phyloP scores from a whole-genome alignment of 1,140 invertebrate species.

The Drosophila triauraria region DNA sequence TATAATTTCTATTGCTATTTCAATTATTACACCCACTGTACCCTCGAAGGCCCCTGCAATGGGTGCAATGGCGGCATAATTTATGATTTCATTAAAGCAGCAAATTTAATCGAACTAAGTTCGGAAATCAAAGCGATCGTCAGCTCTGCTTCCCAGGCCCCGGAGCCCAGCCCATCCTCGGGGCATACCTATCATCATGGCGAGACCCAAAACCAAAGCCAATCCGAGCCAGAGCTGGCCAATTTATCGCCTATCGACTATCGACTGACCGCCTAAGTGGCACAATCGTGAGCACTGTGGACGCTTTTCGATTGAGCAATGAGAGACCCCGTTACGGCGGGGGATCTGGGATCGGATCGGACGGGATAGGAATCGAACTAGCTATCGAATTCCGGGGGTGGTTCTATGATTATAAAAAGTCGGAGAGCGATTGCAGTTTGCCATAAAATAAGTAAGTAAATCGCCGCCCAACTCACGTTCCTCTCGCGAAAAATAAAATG shows the following conservation, averaged over 20 bases:
- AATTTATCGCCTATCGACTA: constrained; percentile 62
- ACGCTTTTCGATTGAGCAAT: constrained; percentile 82
- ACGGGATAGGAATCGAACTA: neutral
- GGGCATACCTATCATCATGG: constrained; percentile 34
- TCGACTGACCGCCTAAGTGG: constrained; percentile 73
- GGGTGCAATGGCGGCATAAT: constrained; percentile 63
- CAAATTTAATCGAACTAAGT: constrained; percentile 75
- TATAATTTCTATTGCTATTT: too few species aligned
- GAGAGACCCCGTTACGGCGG: constrained; percentile 30
- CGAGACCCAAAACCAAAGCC: constrained; percentile 21
- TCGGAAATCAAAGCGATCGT: constrained; percentile 56
- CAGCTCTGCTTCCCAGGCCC: constrained; percentile 43
- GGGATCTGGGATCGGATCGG: neutral
- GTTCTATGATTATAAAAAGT: constrained; percentile 60
- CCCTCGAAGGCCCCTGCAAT: constrained; percentile 7
- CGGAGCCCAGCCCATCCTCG: constrained; percentile 42
- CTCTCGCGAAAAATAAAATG: constrained; percentile 57
- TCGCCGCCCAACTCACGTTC: constrained; percentile 79
- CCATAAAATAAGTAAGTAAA: constrained; percentile 79
- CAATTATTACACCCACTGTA: neutral
- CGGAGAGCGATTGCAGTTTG: constrained; percentile 45
- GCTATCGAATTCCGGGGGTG: constrained; percentile 7
- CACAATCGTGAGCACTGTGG: constrained; percentile 75
- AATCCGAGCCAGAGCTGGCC: constrained; percentile 30
- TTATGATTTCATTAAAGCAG: constrained; percentile 83